Conservation (phyloP, 2,113 vertebrate species). For the Sinocyclocheilus maitianheensis region DNA sequence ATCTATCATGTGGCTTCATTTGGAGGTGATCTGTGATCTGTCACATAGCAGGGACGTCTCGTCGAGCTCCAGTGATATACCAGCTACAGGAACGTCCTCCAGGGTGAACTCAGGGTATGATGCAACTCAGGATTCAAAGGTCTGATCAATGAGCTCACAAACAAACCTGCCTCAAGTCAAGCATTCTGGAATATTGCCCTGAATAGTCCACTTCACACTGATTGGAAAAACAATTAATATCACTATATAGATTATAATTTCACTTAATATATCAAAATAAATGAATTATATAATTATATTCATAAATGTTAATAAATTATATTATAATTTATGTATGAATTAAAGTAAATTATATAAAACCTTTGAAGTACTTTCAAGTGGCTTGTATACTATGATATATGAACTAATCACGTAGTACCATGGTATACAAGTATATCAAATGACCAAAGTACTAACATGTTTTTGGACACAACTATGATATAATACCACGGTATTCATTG, state of each 20-base stretch:
- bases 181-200: no score
- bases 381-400: not conserved
- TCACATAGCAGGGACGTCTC: not conserved
- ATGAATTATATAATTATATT: no score
- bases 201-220: no score
- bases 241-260: no score
- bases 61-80: not conserved
- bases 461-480: not conserved
- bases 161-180: no score
- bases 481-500: not conserved
- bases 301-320: not conserved
- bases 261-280: not conserved
- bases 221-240: no score
- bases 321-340: no score
- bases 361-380: not conserved
- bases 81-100: constrained; percentile 32
- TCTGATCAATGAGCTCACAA: constrained; percentile 23
- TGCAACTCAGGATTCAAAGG: constrained; percentile 27
- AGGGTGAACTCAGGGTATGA: not conserved
- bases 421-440: not conserved
- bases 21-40: constrained; percentile 7
- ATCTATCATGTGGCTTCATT: not conserved
- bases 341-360: no score
- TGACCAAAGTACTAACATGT: not conserved
- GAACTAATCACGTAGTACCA: not conserved